Evolutionary conservation across 1,140 invertebrate species (phyloP).

Genomic region (Calosoma granatense): DNA sequence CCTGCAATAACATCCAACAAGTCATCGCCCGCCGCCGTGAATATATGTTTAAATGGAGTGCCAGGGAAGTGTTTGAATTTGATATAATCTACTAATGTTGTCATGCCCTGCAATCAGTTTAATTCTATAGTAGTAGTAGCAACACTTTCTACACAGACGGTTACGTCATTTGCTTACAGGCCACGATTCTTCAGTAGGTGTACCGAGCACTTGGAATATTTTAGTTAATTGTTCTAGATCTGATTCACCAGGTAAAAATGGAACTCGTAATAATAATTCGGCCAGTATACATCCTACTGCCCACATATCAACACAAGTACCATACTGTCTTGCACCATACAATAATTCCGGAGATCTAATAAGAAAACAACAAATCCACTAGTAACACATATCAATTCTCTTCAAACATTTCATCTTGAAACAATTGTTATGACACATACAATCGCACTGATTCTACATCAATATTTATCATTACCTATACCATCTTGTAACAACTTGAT

Average conservation of each 20-base stretch:
- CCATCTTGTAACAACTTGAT: conserved; percentile 96
- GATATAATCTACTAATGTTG: conserved; percentile 81
- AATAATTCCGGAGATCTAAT: conserved; percentile 84
- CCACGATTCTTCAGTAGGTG: conserved; percentile 89
- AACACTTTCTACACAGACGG: background rate
- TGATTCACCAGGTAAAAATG: conserved; percentile 92
- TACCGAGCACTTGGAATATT: conserved; percentile 89
- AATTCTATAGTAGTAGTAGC: conserved; percentile 10
- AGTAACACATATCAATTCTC: background rate
- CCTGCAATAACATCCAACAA: conserved; percentile 74
- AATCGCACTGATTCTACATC: background rate
- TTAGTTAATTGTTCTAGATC: conserved; percentile 93
- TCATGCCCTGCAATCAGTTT: conserved; percentile 59
- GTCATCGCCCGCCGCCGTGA: conserved; percentile 91
- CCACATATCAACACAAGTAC: conserved; percentile 97
- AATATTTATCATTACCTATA: conserved; percentile 51
- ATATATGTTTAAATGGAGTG: conserved; percentile 82
- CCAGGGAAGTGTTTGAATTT: conserved; percentile 80
- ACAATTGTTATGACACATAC: background rate
- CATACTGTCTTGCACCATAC: conserved; percentile 91
- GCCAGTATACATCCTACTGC: conserved; percentile 96
- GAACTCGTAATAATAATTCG: conserved; percentile 83
- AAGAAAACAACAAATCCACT: conserved; percentile 12
- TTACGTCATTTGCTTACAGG: conserved; percentile 41
- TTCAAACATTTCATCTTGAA: too few species aligned